phyloP scores from a whole-genome alignment of 2,113 vertebrate species.

The Bagarius yarrelli region DNA sequence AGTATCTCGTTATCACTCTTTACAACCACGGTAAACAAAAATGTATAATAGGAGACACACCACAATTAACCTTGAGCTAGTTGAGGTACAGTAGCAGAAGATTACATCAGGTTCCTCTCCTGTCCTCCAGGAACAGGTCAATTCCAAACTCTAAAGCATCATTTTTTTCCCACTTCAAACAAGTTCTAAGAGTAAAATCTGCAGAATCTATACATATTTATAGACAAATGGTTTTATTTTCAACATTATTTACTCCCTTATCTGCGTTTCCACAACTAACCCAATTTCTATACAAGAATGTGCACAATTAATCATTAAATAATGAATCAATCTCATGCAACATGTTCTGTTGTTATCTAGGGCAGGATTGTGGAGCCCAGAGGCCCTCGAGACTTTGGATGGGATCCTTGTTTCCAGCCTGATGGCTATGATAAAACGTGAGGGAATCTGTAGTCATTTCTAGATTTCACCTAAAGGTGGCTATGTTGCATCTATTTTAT shows the following conservation, averaged over 20 bases:
- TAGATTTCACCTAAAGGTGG: conserved; percentile 53
- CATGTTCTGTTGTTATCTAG: conserved; percentile 62
- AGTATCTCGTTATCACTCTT: too few species aligned
- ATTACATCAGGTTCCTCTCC: too few species aligned
- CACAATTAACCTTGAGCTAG: too few species aligned
- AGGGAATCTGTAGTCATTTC: conserved; percentile 57
- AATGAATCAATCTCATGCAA: not conserved
- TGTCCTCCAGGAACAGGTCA: not conserved
- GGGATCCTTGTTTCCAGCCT: conserved; percentile 97
- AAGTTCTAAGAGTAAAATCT: not conserved
- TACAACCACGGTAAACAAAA: too few species aligned
- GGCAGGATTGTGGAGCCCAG: conserved; percentile 88
- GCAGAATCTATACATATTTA: not conserved
- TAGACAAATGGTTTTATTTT: not conserved
- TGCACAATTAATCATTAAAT: not conserved
- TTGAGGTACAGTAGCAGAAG: too few species aligned
- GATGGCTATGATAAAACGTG: conserved; percentile 89
- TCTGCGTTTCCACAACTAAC: not conserved
- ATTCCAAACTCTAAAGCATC: not conserved
- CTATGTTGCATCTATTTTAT: not conserved
- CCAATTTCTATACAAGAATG: not conserved
- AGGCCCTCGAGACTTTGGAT: conserved; percentile 92
- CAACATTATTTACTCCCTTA: not conserved
- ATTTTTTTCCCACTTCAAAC: not conserved
- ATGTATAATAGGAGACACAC: too few species aligned